A percentile compares a stretch with the other conserved stretches of the same genome.
These are phyloP conservation scores for Coendou prehensilis DNA, from an alignment of 2,797 vertebrate species.

Conservation along the genomic window DNA sequence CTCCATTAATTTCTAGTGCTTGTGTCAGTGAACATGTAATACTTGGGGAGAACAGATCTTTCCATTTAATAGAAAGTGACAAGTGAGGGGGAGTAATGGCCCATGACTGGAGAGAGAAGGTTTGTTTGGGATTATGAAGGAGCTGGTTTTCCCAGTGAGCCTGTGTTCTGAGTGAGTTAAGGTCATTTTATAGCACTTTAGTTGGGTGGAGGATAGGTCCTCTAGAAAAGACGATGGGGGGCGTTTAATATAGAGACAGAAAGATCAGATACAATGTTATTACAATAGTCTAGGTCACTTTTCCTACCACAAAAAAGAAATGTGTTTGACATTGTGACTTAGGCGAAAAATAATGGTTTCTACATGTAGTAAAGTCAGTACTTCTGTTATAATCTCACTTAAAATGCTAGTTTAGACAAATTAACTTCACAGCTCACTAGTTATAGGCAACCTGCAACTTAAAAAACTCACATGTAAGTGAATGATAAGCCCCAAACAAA, in stretches of 20 bases:
- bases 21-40: background rate
- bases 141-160: background rate
- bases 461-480: background rate
- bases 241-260: background rate
- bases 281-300: background rate
- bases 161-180: background rate
- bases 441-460: background rate
- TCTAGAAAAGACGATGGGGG: background rate
- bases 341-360: background rate
- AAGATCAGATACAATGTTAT: background rate
- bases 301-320: background rate
- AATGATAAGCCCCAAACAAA: background rate
- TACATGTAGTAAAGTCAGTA: background rate
- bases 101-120: background rate
- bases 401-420: conserved; percentile 9
- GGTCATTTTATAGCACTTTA: background rate
- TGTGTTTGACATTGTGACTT: background rate
- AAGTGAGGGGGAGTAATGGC: background rate
- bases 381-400: background rate
- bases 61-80: background rate
- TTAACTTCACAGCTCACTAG: background rate
- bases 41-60: background rate
- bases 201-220: background rate
- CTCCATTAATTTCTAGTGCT: background rate
- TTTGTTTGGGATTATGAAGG: background rate